Percentiles rank a stretch among this genome's conserved stretches.
Evolutionary conservation across 2,113 vertebrate genomes (phyloP).

Genomic region (Oostethus manadensis): DNA sequence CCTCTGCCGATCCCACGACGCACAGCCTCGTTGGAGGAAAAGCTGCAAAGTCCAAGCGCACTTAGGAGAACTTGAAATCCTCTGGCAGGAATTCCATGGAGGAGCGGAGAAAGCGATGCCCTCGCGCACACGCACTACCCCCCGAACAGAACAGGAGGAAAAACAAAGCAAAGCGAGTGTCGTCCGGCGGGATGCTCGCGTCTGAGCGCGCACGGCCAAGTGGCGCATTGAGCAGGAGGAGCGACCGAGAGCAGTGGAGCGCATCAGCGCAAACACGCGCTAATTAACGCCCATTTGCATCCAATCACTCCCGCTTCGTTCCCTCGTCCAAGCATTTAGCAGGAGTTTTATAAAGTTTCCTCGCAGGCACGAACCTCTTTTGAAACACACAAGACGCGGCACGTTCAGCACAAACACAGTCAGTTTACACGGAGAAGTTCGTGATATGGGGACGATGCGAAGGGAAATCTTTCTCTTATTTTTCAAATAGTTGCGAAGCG

Average conservation of each 20-base stretch:
- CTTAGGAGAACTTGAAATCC: constrained; percentile 1
- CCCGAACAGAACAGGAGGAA: constrained; percentile 19
- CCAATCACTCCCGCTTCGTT: neutral
- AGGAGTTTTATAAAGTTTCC: constrained; percentile 2
- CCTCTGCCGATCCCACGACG: constrained; percentile 37
- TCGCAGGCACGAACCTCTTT: neutral
- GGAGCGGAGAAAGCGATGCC: too few species aligned
- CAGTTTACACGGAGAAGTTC: too few species aligned
- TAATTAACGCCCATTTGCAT: too few species aligned
- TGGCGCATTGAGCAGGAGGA: constrained; percentile 44
- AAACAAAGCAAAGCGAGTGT: constrained; percentile 16
- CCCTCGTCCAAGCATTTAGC: neutral
- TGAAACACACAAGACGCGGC: neutral
- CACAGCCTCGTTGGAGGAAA: constrained; percentile 14
- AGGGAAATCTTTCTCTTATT: too few species aligned
- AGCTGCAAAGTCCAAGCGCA: constrained; percentile 5
- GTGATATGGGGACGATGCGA: too few species aligned
- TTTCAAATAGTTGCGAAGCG: too few species aligned
- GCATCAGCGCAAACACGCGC: too few species aligned
- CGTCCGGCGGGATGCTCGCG: constrained; percentile 51
- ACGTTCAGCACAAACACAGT: neutral
- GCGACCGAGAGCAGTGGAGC: constrained; percentile 3
- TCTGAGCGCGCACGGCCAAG: constrained; percentile 53
- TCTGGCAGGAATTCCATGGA: constrained; percentile 1
- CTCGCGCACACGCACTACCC: too few species aligned